A percentile compares a stretch with the other conserved stretches of the same genome.
Conservation (phyloP, 2,888 invertebrate genomes). For the Macaria notata region DNA sequence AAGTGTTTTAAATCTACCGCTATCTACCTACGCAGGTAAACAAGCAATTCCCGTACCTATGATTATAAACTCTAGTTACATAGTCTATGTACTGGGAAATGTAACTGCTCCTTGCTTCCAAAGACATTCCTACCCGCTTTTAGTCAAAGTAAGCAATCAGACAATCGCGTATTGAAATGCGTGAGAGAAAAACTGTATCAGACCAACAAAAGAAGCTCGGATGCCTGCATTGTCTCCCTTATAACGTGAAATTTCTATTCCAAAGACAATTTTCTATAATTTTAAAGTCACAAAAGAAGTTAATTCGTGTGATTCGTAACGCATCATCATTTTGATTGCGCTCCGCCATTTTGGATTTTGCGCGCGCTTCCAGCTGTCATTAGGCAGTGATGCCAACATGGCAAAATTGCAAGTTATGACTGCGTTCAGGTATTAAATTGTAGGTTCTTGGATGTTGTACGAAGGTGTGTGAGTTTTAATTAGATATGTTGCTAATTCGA, state of each 20-base stretch:
- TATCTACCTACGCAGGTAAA: too few species aligned
- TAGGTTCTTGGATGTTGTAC: conserved; percentile 54
- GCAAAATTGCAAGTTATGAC: conserved; percentile 72
- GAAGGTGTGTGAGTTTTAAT: conserved; percentile 57
- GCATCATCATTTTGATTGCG: conserved; percentile 68
- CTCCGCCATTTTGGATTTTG: conserved; percentile 73
- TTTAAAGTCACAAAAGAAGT: conserved; percentile 59
- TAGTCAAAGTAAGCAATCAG: conserved; percentile 11
- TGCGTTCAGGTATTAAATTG: conserved; percentile 74
- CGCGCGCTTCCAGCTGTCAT: conserved; percentile 69
- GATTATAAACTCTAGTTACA: too few species aligned
- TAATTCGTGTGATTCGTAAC: conserved; percentile 69
- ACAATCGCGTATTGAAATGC: conserved; percentile 29
- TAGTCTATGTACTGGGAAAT: conserved; percentile 1
- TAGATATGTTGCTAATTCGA: conserved; percentile 57
- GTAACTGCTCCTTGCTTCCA: conserved; percentile 1
- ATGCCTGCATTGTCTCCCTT: conserved; percentile 25
- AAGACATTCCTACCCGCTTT: conserved; percentile 2
- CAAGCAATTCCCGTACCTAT: too few species aligned
- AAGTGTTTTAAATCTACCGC: too few species aligned
- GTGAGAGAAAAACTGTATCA: conserved; percentile 31
- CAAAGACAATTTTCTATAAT: conserved; percentile 48
- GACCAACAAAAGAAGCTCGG: conserved; percentile 26
- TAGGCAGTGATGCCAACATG: conserved; percentile 76
- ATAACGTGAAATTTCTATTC: conserved; percentile 32